Conservation (phyloP, 2,113 vertebrate species). For the Hemiscyllium ocellatum region DNA sequence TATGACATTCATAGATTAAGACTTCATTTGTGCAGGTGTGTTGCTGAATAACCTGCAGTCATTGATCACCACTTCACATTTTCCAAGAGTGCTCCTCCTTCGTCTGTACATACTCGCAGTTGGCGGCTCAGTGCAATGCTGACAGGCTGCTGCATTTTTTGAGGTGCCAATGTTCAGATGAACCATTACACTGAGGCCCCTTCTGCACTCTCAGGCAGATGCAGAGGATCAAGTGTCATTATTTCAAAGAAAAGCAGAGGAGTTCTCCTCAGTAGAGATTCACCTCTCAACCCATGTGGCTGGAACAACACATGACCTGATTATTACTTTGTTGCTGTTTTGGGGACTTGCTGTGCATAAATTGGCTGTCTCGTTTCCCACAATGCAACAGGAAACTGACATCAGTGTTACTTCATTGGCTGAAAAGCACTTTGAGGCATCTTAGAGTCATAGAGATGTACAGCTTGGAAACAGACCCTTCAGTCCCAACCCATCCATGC, state of each 20-base stretch:
- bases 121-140: neutral
- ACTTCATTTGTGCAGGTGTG: conserved; percentile 14
- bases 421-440: neutral
- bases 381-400: neutral
- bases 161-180: neutral
- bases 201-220: neutral
- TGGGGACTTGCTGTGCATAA: neutral
- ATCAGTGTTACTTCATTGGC: neutral
- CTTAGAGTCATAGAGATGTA: neutral
- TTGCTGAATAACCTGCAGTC: neutral
- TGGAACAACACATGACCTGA: neutral
- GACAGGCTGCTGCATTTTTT: neutral
- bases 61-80: neutral
- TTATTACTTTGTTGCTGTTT: neutral
- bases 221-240: neutral
- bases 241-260: neutral
- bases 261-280: neutral
- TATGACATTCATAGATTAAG: neutral
- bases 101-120: neutral
- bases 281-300: no score
- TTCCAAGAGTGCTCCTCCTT: neutral
- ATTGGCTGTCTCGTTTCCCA: neutral
- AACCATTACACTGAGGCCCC: neutral
- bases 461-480: neutral
- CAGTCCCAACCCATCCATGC: no score